Base-by-base conservation (phyloP, 2,797 vertebrate species). In the Lagodon rhomboides region DNA sequence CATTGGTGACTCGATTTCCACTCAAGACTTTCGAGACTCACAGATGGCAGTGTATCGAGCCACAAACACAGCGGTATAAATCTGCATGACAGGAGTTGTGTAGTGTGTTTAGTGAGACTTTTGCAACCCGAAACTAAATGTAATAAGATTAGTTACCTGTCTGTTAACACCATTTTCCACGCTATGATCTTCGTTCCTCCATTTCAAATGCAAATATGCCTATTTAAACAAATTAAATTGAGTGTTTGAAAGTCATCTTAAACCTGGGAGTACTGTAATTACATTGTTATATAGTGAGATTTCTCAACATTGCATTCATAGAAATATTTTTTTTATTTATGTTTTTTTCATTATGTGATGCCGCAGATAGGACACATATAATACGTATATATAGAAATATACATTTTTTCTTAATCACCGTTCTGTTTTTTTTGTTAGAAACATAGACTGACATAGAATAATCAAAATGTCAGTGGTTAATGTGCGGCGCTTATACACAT, bases 1-100 rank as follows among this genome's bases (percentile, higher is more conserved):
- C 65, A 51, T 23, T 61, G 53, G 63, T 73, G 80, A 87, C 60
- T 90, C 82, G 59, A 83, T 91, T 87, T 83, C 61, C 68, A 72
- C 58, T 80, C 76, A 18, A 58, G 60, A 59, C 64, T 83, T 88
- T 80, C 25, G 65, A 79, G 71, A 46, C 64, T 73, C 75, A 55
- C 79, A 89, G 61, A 90, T 86, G 77, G 77, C 51, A 50, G 47
- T 60, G 20, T 53, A 22, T 59, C 4, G 38, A 79, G 63, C 38
- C 69, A 75, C 55, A 73, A 73, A 75, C 47, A 38, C 56, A 77
- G 62, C 79, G 65, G 50, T 46, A 60, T 30, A 69, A 70, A 79
- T 70, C 68, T 67, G 54, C 51, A 55, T 61, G 11, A 46, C 56
- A 78, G 34, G 55, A 77, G 68, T 53, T 55, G 18, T 16, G 55